Base-by-base conservation (phyloP, 2,888 invertebrate genomes). In the Trisateles emortualis region DNA sequence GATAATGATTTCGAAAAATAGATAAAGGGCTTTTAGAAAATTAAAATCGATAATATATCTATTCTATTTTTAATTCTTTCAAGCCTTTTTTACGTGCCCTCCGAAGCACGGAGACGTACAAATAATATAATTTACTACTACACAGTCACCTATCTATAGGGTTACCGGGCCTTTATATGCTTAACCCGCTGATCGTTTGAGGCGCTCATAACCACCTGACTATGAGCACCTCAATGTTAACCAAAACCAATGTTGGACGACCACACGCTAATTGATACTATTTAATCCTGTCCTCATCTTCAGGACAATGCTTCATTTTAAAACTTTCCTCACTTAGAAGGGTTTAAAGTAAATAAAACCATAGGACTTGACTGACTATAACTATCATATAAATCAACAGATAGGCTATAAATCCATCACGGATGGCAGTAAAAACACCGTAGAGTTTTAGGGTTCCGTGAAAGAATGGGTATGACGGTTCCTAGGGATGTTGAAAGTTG, bases 341-440 rank as follows among this genome's bases (percentile, higher is more conserved):
- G 45, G 39, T 44, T 62, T 13, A 45, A 61, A 58, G 49, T 61
- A 58, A 71, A 61, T 63, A 61, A 47, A 58, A 38, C 57, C 33
- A 33, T 29, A 36, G 17, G 1, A 64, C 63, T 58, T 55, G 60
- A 50, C 58, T 48, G 14, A 48, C 48, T 49, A 57, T 69, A 61
- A 72, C 72, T 64, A 59, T 59, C 57, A 16, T 52, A 74, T 76
- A 76, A 76, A 76, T 76, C 77, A 73, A 64, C 52, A 43, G 51
- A 47, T 56, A 52, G 52, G 52, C 59, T 71, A 74, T 81, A 84
- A 83, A 84, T 81, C 82, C 78, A 79, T 84, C 84, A 79, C 50
- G 32, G 66, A 64, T 55, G 35, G 64, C 72, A 60, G 77, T 78
- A 78, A 83, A 81, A 76, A 69, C 66, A 63, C 63, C 60, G 62